Percentiles rank a stretch among this genome's conserved stretches.
Conservation (phyloP, 2,113 vertebrate genomes). For the Crocuta crocuta region DNA sequence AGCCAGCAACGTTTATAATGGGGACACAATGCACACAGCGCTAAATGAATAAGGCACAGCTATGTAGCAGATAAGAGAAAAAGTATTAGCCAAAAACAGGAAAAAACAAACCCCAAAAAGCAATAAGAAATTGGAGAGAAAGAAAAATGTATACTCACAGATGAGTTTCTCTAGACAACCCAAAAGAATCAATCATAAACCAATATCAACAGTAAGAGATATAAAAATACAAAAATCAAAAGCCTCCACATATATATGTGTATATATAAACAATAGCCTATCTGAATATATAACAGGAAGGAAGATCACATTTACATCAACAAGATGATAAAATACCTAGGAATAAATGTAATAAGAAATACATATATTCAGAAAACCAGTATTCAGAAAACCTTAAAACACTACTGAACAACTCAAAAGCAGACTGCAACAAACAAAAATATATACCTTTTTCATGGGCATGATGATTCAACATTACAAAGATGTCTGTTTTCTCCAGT, state of each 20-base stretch:
- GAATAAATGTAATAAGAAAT: neutral
- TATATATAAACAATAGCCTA: neutral
- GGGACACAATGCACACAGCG: neutral
- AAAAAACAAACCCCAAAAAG: too few species aligned
- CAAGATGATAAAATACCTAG: neutral
- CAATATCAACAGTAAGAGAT: neutral
- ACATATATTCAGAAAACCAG: neutral
- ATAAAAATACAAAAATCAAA: neutral
- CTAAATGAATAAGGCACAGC: neutral
- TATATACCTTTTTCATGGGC: neutral
- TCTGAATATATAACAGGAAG: neutral
- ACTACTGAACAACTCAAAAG: neutral
- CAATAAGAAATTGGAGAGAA: neutral
- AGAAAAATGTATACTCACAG: neutral
- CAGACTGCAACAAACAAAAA: neutral
- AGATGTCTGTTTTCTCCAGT: neutral
- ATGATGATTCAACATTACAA: neutral
- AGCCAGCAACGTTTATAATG: neutral
- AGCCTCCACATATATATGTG: neutral
- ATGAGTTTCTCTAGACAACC: neutral
- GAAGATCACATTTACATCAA: neutral
- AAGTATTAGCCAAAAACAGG: neutral
- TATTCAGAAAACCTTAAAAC: neutral
- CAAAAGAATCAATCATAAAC: conserved; percentile 10
- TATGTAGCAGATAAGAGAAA: neutral